Evolutionary conservation across 2,113 vertebrate genomes (phyloP).

Genomic region (Pholis gunnellus): DNA sequence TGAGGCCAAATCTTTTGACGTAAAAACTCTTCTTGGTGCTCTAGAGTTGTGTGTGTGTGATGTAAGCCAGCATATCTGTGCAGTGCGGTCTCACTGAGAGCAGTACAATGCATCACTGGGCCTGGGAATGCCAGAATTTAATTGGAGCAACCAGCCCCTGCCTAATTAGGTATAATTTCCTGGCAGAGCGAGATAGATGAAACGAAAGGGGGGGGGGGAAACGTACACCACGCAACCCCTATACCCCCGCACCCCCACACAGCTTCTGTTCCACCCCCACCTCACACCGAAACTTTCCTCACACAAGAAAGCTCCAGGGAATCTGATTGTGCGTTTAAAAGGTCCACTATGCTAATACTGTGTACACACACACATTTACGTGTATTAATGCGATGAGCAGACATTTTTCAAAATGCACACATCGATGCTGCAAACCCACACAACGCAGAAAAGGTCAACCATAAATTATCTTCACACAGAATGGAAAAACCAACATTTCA

Average conservation of each 20-base stretch:
- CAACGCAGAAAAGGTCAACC: conserved; percentile 3
- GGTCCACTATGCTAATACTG: conserved; percentile 5
- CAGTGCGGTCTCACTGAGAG: conserved; percentile 30
- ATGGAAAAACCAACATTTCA: conserved; percentile 9
- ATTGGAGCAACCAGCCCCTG: conserved; percentile 77
- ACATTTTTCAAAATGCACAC: background rate
- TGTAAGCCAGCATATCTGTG: conserved; percentile 35
- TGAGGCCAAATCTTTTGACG: conserved; percentile 38
- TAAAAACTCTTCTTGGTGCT: conserved; percentile 46
- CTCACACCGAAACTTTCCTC: conserved; percentile 25
- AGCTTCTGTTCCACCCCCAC: conserved; percentile 7
- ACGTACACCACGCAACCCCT: background rate
- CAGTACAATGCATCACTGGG: conserved; percentile 66
- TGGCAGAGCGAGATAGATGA: conserved; percentile 66
- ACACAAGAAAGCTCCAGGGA: conserved; percentile 34
- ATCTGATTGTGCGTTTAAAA: conserved; percentile 25
- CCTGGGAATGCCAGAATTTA: conserved; percentile 78
- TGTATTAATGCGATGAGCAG: conserved; percentile 2
- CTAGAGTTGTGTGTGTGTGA: conserved; percentile 26
- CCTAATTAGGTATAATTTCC: conserved; percentile 84
- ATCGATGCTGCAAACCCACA: background rate
- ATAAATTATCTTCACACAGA: conserved; percentile 13
- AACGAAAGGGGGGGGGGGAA: conserved; percentile 17
- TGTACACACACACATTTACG: background rate
- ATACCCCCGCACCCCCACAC: background rate